Base-by-base conservation (phyloP, 2,888 invertebrate species). In the Eugnorisma glareosa region DNA sequence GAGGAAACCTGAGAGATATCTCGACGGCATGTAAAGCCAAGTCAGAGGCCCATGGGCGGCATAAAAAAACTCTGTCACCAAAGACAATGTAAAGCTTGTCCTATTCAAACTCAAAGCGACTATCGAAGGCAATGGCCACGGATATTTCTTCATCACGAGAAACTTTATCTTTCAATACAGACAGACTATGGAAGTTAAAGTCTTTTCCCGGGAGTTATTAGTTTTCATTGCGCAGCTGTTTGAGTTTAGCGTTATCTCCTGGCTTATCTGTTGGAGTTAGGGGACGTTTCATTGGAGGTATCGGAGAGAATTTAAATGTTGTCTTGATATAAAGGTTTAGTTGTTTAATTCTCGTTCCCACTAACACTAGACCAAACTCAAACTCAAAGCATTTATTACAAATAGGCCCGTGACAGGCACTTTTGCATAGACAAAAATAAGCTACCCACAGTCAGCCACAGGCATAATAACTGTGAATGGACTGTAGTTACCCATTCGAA, bases 131-230 rank as follows among this genome's bases (percentile, higher is more conserved):
- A 76, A 70, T 45, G 69, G 64, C 79, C 54, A 57, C 11, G 70
- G 75, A 86, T 84, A 86, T 86, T 88, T 88, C 84, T 83, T 80
- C 75, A 76, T 77, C 69, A 64, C 69, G 31, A 45, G 57, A 75
- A 87, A 88, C 84, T 88, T 88, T 81, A 77, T 88, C 88, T 80
- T 78, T 66, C 82, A 82, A 82, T 88, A 87, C 75, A 79, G 79
- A 79, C 48, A 74, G 72, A 75, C 74, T 72, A 72, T 66, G 35
- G 67, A 64, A 76, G 80, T 72, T 76, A 76, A 28, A 66, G 86
- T 73, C 73, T 45, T 35, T 15, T 57, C 40, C 64, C 63, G 35
- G 31, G 72, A 82, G 85, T 82, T 84, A 85, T 85, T 82, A 82
- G 75, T 84, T 84, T 75, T 75, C 78, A 85, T 82, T 82, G 54